These are phyloP conservation scores for Zele albiditarsus DNA, from an alignment of 2,888 invertebrate species.

Conservation along the genomic window DNA sequence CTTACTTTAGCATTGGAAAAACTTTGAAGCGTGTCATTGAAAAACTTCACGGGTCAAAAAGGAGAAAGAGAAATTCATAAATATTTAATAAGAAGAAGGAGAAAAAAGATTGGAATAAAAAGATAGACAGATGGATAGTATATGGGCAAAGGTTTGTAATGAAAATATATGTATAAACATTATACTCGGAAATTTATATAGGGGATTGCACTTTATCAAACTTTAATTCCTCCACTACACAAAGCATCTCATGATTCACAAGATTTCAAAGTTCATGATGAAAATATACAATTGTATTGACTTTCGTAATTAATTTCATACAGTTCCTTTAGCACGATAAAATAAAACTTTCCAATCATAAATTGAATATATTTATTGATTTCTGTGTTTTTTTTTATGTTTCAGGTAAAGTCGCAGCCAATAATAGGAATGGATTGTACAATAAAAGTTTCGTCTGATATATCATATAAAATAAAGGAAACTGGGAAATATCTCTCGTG, in stretches of 20 bases:
- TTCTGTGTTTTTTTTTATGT: conserved; percentile 15
- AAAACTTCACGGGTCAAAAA: conserved; percentile 47
- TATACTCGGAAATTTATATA: conserved; percentile 23
- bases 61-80: conserved; percentile 54
- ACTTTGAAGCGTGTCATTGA: conserved; percentile 47
- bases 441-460: not conserved
- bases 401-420: conserved; percentile 17
- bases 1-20: conserved; percentile 6
- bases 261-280: conserved; percentile 14
- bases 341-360: not conserved
- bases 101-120: conserved; percentile 37
- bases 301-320: not conserved
- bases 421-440: not conserved
- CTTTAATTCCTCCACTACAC: conserved; percentile 13
- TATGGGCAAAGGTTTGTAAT: not conserved
- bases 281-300: not conserved
- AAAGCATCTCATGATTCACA: conserved; percentile 24
- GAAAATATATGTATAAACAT: not conserved
- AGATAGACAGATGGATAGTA: not conserved
- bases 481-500: conserved; percentile 21
- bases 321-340: not conserved
- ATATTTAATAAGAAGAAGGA: conserved; percentile 60
- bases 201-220: not conserved
- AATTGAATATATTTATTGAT: not conserved
- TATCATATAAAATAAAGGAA: not conserved